These are phyloP conservation scores for Halictus ligatus DNA, from an alignment of 2,888 invertebrate species.

Conservation along the genomic window DNA sequence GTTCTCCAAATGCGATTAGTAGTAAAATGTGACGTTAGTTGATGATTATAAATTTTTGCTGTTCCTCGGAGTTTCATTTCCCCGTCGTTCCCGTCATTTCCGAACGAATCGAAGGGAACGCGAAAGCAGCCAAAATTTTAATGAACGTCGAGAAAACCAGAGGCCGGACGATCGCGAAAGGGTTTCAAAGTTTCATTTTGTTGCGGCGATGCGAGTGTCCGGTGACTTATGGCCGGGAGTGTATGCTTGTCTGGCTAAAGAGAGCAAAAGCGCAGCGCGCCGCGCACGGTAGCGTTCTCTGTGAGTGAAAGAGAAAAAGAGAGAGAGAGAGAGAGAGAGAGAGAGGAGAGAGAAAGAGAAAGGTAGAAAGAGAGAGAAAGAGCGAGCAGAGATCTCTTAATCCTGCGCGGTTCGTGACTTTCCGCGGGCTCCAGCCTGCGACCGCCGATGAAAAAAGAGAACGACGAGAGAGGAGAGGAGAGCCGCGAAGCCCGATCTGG, in stretches of 20 bases:
- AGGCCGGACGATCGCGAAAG: neutral
- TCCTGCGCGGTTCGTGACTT: conserved; percentile 54
- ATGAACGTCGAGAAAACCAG: neutral
- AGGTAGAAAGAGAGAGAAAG: neutral
- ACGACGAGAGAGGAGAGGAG: conserved; percentile 34
- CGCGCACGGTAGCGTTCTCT: conserved; percentile 41
- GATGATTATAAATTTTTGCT: neutral
- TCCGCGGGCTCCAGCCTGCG: conserved; percentile 32
- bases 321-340: neutral
- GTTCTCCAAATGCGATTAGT: neutral
- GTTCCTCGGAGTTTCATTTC: too few relatives aligned
- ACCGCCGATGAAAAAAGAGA: conserved; percentile 34
- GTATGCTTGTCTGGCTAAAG: conserved; percentile 42
- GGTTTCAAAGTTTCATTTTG: neutral
- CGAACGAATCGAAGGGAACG: neutral
- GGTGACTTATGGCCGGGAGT: conserved; percentile 8
- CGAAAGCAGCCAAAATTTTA: neutral
- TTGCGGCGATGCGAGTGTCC: neutral
- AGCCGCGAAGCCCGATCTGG: conserved; percentile 53
- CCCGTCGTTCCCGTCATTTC: too few relatives aligned
- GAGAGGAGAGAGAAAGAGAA: neutral
- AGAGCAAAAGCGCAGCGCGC: conserved; percentile 28
- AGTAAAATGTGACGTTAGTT: neutral
- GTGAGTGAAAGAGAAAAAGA: neutral
- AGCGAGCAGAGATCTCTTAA: conserved; percentile 42